Evolutionary conservation across 1,140 invertebrate genomes (phyloP).

Genomic region (Caenorhabditis tropicalis): DNA sequence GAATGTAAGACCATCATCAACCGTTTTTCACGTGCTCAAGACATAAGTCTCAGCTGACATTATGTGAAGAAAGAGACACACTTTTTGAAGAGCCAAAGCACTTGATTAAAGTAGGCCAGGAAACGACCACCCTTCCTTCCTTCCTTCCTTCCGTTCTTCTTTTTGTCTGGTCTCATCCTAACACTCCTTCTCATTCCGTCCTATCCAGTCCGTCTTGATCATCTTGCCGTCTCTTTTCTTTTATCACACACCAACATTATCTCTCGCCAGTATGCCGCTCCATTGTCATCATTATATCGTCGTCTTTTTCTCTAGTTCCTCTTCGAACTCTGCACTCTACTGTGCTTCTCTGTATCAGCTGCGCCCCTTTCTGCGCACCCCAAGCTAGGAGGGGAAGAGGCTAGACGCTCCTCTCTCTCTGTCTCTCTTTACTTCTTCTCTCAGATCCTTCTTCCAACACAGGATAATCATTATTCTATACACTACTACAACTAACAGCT

Average conservation of each 20-base stretch:
- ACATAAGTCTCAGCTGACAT: constrained; percentile 19
- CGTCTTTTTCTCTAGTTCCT: background rate
- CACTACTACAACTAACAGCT: background rate
- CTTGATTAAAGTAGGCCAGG: constrained; percentile 41
- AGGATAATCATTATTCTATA: background rate
- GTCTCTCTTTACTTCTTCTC: constrained; percentile 21
- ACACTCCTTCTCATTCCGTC: background rate
- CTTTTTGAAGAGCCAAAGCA: constrained; percentile 31
- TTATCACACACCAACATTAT: background rate
- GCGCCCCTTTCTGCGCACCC: constrained; percentile 34
- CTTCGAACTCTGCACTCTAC: background rate
- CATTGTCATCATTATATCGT: constrained; percentile 41
- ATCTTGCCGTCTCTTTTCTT: constrained; percentile 18
- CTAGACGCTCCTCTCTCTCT: background rate
- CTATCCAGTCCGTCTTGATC: constrained; percentile 32
- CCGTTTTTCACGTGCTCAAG: constrained; percentile 7
- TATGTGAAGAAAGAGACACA: background rate
- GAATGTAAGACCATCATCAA: background rate
- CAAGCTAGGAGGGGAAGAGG: background rate
- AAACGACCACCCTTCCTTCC: background rate
- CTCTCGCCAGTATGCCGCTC: background rate
- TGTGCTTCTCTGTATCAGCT: constrained; percentile 21
- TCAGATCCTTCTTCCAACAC: background rate
- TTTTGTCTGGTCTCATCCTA: constrained; percentile 15
- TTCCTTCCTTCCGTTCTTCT: constrained; percentile 15